Conservation (phyloP, 2,113 vertebrate species). For the Ochotona curzoniae region DNA sequence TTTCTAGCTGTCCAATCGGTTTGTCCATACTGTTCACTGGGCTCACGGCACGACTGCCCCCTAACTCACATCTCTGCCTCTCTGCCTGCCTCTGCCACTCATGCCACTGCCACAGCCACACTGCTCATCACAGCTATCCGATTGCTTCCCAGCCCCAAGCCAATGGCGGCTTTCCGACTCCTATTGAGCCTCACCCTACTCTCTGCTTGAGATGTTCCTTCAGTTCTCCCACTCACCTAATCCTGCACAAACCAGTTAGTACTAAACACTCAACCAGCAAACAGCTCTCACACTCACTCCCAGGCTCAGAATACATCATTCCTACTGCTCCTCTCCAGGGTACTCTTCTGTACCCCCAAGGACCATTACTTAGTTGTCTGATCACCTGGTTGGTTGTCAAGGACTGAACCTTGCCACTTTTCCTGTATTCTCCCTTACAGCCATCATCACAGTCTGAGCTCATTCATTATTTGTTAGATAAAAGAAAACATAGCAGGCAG, state of each 20-base stretch:
- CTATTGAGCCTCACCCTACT: background rate
- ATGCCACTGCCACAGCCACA: background rate
- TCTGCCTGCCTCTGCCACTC: background rate
- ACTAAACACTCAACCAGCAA: background rate
- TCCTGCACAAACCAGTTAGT: background rate
- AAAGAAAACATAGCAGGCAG: slow-evolving; percentile 9
- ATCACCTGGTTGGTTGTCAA: background rate
- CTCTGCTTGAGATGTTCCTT: background rate
- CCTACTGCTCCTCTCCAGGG: background rate
- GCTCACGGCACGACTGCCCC: background rate
- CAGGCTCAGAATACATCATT: background rate
- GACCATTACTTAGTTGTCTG: background rate
- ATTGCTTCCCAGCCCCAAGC: background rate
- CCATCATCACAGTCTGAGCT: background rate
- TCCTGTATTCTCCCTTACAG: background rate
- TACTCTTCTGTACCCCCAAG: background rate
- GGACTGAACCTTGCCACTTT: background rate
- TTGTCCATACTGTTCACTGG: background rate
- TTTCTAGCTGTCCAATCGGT: background rate
- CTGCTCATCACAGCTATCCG: background rate
- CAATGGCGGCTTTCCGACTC: background rate
- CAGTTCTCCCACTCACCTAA: background rate
- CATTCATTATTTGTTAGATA: background rate
- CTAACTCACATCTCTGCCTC: background rate
- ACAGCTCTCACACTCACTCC: background rate